These are phyloP conservation scores for Corvus hawaiiensis DNA, from an alignment of 2,113 vertebrate species.

Conservation along the genomic window DNA sequence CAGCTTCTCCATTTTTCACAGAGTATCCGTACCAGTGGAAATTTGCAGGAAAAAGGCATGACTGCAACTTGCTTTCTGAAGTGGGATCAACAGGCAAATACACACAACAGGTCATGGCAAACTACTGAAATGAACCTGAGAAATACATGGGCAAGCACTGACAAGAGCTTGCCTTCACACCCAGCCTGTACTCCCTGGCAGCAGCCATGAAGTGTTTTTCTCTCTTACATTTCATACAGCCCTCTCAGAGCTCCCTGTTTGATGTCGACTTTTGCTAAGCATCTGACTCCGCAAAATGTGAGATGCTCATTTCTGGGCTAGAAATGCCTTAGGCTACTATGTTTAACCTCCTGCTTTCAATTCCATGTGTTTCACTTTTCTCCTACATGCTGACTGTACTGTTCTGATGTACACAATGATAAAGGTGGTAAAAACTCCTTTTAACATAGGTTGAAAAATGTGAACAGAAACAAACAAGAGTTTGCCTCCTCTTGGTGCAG, in stretches of 20 bases:
- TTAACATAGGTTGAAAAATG: accelerated
- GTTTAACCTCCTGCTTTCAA: background rate
- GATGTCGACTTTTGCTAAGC: background rate
- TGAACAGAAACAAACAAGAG: background rate
- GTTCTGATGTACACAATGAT: background rate
- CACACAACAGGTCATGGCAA: background rate
- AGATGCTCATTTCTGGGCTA: background rate
- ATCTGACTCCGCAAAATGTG: background rate
- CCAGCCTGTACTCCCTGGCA: background rate
- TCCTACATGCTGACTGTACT: background rate
- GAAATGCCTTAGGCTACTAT: background rate
- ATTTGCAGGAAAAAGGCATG: background rate
- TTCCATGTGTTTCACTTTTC: background rate
- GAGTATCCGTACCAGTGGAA: background rate
- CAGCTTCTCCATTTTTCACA: background rate
- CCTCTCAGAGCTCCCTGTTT: background rate
- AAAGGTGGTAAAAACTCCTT: background rate
- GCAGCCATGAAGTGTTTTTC: background rate
- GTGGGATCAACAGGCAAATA: background rate
- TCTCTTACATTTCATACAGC: background rate
- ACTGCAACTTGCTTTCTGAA: background rate
- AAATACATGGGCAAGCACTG: background rate
- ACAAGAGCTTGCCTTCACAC: background rate
- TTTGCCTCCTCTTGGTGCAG: background rate
- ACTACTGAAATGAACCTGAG: background rate